These are phyloP conservation scores for Sphaeramia orbicularis DNA, from an alignment of 2,797 vertebrate genomes.

Conservation along the genomic window DNA sequence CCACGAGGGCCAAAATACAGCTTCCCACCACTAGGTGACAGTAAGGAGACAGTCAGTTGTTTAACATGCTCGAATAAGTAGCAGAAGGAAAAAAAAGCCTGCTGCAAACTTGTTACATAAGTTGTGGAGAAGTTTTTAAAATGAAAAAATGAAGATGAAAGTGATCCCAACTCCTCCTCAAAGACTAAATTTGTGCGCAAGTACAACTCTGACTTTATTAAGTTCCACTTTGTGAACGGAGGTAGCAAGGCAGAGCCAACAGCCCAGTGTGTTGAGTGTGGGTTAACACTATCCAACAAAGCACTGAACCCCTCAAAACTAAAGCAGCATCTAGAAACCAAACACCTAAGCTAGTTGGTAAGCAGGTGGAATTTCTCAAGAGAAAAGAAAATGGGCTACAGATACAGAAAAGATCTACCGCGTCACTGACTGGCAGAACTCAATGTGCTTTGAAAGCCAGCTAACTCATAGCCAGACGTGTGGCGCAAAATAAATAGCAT, in stretches of 20 bases:
- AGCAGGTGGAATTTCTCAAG: background rate
- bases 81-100: no score
- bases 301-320: background rate
- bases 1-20: no score
- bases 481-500: slow-evolving; percentile 21
- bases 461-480: slow-evolving; percentile 6
- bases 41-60: no score
- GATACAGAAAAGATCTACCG: background rate
- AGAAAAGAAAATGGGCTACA: no score
- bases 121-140: background rate
- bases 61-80: no score
- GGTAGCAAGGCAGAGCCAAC: background rate
- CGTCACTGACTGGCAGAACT: background rate
- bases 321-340: background rate
- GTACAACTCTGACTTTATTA: background rate
- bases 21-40: no score
- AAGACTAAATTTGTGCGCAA: no score
- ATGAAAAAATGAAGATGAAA: background rate
- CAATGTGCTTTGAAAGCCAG: background rate
- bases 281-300: background rate
- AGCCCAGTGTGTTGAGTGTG: slow-evolving; percentile 1
- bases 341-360: background rate
- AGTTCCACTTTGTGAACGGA: background rate
- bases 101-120: background rate
- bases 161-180: no score